Percentiles rank a stretch among this genome's conserved stretches.
Evolutionary conservation across 2,888 invertebrate genomes (phyloP).

Genomic region (Hypolimnas misippus): DNA sequence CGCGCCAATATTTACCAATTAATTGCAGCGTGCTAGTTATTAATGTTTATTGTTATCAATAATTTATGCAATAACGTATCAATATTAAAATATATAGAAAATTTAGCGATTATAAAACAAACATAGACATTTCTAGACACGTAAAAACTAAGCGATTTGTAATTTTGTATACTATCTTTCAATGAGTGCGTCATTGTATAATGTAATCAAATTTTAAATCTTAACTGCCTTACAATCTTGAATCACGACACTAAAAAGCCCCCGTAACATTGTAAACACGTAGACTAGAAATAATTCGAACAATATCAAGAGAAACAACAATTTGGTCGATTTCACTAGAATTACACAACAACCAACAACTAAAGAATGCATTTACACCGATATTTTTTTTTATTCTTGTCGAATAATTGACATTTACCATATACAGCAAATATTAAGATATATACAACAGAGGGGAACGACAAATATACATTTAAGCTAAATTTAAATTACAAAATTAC

Average conservation of each 20-base stretch:
- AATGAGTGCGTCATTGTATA: not conserved
- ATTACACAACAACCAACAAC: slow-evolving; percentile 58
- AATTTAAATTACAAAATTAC: too few relatives aligned
- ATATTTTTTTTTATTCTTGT: too few relatives aligned
- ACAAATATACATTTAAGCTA: not conserved
- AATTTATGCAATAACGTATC: not conserved
- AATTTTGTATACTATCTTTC: not conserved
- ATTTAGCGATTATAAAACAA: not conserved
- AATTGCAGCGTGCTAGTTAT: slow-evolving; percentile 1
- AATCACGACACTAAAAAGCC: not conserved
- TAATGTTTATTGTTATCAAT: not conserved
- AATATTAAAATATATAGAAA: not conserved
- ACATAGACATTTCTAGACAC: not conserved
- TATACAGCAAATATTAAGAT: not conserved
- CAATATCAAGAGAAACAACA: slow-evolving; percentile 63
- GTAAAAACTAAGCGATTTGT: not conserved
- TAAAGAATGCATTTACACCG: slow-evolving; percentile 14
- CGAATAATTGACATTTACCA: slow-evolving; percentile 35
- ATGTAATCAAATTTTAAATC: not conserved
- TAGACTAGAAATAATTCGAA: slow-evolving; percentile 64
- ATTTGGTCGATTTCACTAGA: slow-evolving; percentile 69
- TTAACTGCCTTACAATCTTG: slow-evolving; percentile 13
- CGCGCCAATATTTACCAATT: not conserved
- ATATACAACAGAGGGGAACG: not conserved
- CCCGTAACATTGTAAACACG: slow-evolving; percentile 32